Base-by-base conservation (phyloP, 2,888 invertebrate genomes). In the Dryobotodes eremita region DNA sequence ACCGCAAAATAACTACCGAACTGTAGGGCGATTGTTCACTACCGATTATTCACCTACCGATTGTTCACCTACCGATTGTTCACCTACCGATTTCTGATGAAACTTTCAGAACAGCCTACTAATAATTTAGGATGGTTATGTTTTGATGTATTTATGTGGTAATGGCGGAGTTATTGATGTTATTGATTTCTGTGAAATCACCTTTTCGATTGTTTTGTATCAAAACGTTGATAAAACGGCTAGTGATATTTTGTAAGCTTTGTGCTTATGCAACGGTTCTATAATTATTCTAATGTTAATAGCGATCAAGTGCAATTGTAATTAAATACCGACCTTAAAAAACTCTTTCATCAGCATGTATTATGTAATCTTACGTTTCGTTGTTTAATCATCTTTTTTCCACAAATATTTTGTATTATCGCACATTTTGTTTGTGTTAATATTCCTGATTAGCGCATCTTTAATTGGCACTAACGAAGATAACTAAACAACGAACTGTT, bases 171-270 rank as follows among this genome's bases (percentile, higher is more conserved):
- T 71, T 17, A 42, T 57, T 57, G 59, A 64, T 77, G 59, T 79
- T 65, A 77, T 77, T 90, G 94, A 94, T 95, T 95, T 96, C 95
- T 91, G 85, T 93, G 96, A 95, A 95, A 95, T 95, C 93, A 62
- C 70, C 20, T 7, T 85, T 81, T 85, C 83, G 79, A 85, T 91
- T 94, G 95, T 96, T 96, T 95, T 96, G 95, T 89, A 95, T 96
- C 95, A 96, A 95, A 95, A 95, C 95, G 89, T 90, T 90, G 50
- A 64, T 79, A 79, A 79, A 79, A 79, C 74, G 90, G 92, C 92
- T 93, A 87, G 94, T 94, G 93, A 94, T 89, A 89, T 78, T 88
- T 88, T 80, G 57, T 86, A 85, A 86, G 80, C 76, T 83, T 86
- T 87, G 85, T 89, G 82, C 79, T 83, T 86, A 83, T 68, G 64